Base-by-base conservation (phyloP, 2,113 vertebrate species). In the Mustela lutreola region DNA sequence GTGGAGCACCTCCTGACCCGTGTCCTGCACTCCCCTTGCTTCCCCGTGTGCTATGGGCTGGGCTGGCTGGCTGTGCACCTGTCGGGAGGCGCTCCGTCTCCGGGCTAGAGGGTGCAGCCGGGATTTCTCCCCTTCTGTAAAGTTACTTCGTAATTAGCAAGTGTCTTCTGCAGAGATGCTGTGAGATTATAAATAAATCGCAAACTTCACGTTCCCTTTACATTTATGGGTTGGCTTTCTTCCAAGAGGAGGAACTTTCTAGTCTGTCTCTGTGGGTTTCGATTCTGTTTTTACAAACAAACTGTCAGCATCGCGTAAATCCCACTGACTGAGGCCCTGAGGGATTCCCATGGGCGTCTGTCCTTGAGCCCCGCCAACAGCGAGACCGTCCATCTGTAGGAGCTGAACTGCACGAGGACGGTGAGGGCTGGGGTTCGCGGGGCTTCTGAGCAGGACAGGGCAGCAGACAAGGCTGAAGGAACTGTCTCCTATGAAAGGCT, bases 241-340 rank as follows among this genome's bases (percentile, higher is more conserved):
- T 5, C 21, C 2, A 2, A 33, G 53, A 82, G 63, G 63, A 60
- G 60, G 56, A n/a, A 14, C 8, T n/a, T 22, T 81, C 65, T 56
- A 14, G 4, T 9, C 56, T 18, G 21, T 73, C n/a, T 53, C 18
- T 53, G 22, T 62, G 22, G 28, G 56, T 42, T 11, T 22, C 2
- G 18, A 31, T 50, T 50, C 76, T 28, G 45, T 26, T 76, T 42
- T 76, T 48, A 28, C 12, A 28, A 42, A 75, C 71, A 42, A 78
- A 31, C 75, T 31, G 45, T 50, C 76, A 15, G 60, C 33, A 42
- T 67, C 36, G 65, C n/a, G 67, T 42, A 28, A 80, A 16, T 45
- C 67, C 33, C 19, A 2, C 45, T 42, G 24, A 79, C 11, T 11
- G 58, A 33, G 11, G 80, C 22, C 21, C 26, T 0, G 0, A 22